Evolutionary conservation across 2,113 vertebrate species (phyloP).

Genomic region (Jaculus jaculus): DNA sequence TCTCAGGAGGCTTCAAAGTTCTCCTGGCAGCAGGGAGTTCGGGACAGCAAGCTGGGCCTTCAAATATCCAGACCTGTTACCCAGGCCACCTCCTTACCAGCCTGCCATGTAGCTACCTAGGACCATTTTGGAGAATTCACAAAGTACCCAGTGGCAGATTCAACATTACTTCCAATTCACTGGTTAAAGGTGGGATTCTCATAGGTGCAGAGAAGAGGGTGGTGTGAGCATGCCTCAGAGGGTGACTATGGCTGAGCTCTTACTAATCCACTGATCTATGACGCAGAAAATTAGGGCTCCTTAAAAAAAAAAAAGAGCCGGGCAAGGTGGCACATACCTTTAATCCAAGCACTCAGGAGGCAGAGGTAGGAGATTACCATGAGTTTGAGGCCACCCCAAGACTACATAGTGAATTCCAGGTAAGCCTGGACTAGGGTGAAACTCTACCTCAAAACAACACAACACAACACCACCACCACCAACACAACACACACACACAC

Average conservation of each 20-base stretch:
- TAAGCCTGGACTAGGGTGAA: too few species aligned
- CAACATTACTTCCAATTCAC: constrained; percentile 19
- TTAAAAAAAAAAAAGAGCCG: too few species aligned
- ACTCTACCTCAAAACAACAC: too few species aligned
- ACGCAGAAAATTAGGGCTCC: neutral
- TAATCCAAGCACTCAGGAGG: too few species aligned
- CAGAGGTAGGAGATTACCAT: too few species aligned
- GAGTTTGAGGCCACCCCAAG: too few species aligned
- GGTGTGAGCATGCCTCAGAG: neutral
- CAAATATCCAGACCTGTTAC: constrained; percentile 68
- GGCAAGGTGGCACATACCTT: too few species aligned
- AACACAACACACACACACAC: too few species aligned
- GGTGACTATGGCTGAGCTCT: neutral
- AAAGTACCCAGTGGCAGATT: constrained; percentile 19
- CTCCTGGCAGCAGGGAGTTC: constrained; percentile 87
- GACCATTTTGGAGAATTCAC: constrained; percentile 3
- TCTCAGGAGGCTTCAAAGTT: constrained; percentile 91
- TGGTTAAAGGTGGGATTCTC: constrained; percentile 53
- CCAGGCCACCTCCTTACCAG: constrained; percentile 45
- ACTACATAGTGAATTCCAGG: too few species aligned
- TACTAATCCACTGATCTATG: neutral
- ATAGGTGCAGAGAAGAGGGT: constrained; percentile 50
- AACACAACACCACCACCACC: too few species aligned
- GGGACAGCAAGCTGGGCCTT: constrained; percentile 80
- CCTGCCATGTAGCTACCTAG: neutral